Percentiles rank a stretch among this genome's conserved stretches.
Evolutionary conservation across 2,797 vertebrate genomes (phyloP).

Genomic region (Manis javanica): DNA sequence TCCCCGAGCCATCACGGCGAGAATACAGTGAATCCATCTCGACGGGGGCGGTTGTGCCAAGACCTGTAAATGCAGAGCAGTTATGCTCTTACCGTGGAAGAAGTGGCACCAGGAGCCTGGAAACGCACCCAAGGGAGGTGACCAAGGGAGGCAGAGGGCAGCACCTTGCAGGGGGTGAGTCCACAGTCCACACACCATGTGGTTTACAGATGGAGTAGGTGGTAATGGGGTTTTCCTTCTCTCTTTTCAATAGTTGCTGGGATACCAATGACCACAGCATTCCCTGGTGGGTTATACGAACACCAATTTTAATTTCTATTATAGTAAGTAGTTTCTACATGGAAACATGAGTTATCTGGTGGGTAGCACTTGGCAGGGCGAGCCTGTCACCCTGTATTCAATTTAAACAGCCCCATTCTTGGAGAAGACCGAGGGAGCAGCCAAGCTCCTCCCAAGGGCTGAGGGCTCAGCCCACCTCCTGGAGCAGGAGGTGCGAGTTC

Average conservation of each 20-base stretch:
- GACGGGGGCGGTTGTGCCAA: fast-evolving
- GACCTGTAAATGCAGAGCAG: neutral
- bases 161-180: neutral
- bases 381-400: constrained; percentile 24
- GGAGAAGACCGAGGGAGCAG: neutral
- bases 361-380: neutral
- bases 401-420: neutral
- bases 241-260: constrained; percentile 91
- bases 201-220: constrained; percentile 29
- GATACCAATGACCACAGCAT: constrained; percentile 93
- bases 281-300: constrained; percentile 94
- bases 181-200: neutral
- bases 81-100: neutral
- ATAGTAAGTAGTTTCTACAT: constrained; percentile 88
- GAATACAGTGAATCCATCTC: neutral
- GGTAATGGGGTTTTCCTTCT: constrained; percentile 48
- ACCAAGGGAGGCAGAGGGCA: neutral
- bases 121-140: neutral
- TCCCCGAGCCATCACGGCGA: too few relatives aligned
- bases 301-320: constrained; percentile 93
- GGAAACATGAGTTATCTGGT: constrained; percentile 50
- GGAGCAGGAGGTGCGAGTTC: neutral
- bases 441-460: fast-evolving
- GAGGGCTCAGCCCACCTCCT: fast-evolving
- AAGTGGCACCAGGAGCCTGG: neutral